Base-by-base conservation (phyloP, 2,113 vertebrate species). In the Sander vitreus region DNA sequence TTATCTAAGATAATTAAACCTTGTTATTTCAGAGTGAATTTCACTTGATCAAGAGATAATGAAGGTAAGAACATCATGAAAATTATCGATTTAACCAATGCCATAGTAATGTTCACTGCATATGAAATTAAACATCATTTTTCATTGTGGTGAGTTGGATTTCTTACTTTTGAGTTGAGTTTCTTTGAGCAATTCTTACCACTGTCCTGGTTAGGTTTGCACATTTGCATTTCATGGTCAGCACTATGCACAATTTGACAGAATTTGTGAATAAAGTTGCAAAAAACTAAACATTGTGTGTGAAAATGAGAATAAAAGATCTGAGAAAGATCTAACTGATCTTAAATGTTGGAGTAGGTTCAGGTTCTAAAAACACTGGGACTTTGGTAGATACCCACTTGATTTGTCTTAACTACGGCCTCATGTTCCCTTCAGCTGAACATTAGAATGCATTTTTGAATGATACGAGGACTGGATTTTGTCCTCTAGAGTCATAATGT, bases 171-270 rank as follows among this genome's bases (percentile, higher is more conserved):
- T 43, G 39, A 43, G 39, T 43, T 43, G 39, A 43, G 10, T 43
- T 43, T 43, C 39, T 43, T 43, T 43, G 39, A 43, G 39, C 39
- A 43, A 0, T 43, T 43, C 3, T 9, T 43, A 43, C 39, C 10
- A 43, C 2, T 11, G 39, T 43, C 39, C 6, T 62, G 39, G 43
- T 50, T 9, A 11, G 0, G 14, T 45, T 59, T 77, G 25, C 65
- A 66, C 19, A n/a, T 58, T 47, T 55, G 47, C 51, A 78, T 66
- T 74, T 81, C 54, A 70, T 72, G 47, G 48, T 62, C 87, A 80
- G 74, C 58, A 59, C n/a, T 23, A 79, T 92, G 78, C 62, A 50
- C 13, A 51, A 51, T 10, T 16, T n/a, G 21, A 3, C 50, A 54
- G 50, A n/a, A 36, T 54, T 23, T 69, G 21, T 39, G 23, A 48